Evolutionary conservation across 2,113 vertebrate genomes (phyloP), one percentile per base, ranked within the genome.

Genomic region (Sebastes fasciatus): DNA sequence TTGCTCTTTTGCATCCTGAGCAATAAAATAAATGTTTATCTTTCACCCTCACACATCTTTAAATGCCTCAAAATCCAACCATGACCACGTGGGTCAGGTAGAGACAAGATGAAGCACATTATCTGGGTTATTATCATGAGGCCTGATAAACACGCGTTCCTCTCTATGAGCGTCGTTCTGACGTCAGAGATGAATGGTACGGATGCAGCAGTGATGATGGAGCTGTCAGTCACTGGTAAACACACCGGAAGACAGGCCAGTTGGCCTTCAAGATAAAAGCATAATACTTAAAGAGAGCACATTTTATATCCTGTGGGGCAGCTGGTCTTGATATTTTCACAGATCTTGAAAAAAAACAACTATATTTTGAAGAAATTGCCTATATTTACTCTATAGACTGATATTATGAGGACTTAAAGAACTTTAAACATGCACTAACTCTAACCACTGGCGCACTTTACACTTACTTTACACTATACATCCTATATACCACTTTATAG

Each of bases 131-230:
- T 86, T 54, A 74, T 83, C 43, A 51, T 11, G 17, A 14, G 40
- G 26, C 40, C 63, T 43, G 43, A 85, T 76, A 68, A 87, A 92
- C 89, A 90, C 64, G 86, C 76, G 68, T 55, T 74, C 74, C 65
- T 67, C 13, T 61, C 16, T 21, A 49, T 40, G n/a, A 89, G 77
- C 90, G 91, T 89, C 54, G 45, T 54, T 91, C 69, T 91, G 92
- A 95, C 94, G 94, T 94, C 90, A 92, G 46, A 91, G 72, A 81
- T 90, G 87, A 87, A 87, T 48, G 71, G 74, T 51, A 19, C 34
- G 45, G 69, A 77, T 74, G 87, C 89, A 26, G 88, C 90, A 91
- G 65, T 83, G 83, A 67, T 48, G 48, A 46, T 2, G 55, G 49
- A 77, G 69, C 23, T 69, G 79, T 79, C 85, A 60, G 49, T 58